Base-by-base conservation (phyloP, 2,113 vertebrate genomes). In the Miniopterus natalensis region DNA sequence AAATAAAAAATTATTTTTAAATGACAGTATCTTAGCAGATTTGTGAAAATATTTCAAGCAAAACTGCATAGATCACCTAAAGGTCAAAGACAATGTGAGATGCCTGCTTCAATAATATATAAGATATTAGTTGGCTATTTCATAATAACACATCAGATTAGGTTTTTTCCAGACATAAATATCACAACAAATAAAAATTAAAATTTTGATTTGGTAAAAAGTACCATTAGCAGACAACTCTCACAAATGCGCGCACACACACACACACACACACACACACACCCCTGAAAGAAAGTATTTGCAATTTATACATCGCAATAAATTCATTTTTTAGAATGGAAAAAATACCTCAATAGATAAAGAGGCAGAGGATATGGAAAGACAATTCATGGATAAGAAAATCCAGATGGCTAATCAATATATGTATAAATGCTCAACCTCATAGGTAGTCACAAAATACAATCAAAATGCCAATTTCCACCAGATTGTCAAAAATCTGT, bases 381-480 rank as follows among this genome's bases (percentile, higher is more conserved):
- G 45, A 57, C 3, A 92, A 85, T 36, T 84, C 25, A 91, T 42
- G 27, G n/a, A 25, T 86, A n/a, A 77, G 17, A 90, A 90, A 94
- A 81, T 31, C 4, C 45, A 94, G 71, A 89, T 71, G 27, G 7
- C 40, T 63, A 71, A 47, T 78, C 45, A 88, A 78, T 12, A 53
- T 63, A 80, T 94, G 36, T 70, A 49, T 45, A 68, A 74, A 85
- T 59, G 6, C 20, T 73, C n/a, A 71, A 81, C 12, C 18, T 31
- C 12, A 71, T 27, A 68, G 61, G 49, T 1, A 81, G 27, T 45
- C 45, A 86, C 9, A 92, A 86, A 81, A 59, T 74, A 75, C 18
- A 85, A 88, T 36, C 9, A 88, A 88, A 92, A 55, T 59, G n/a
- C 49, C 15, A 59, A 90, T 90, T 88, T 92, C 36, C 57, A 73